phyloP scores from a whole-genome alignment of 1,140 invertebrate genomes.

The Mizuhopecten yessoensis region DNA sequence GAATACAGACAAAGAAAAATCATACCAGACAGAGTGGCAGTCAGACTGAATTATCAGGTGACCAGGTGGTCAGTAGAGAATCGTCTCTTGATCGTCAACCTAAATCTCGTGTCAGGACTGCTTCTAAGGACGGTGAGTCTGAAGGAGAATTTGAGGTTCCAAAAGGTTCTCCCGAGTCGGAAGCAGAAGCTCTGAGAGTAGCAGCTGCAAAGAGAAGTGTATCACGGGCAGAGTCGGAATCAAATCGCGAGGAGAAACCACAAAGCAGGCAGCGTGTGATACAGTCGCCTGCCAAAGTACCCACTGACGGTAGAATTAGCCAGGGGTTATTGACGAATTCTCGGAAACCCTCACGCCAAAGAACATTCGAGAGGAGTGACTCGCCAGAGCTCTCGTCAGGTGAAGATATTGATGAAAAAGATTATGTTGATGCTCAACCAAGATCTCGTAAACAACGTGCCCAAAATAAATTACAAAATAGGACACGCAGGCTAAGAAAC shows the following conservation, averaged over 20 bases:
- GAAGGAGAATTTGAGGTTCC: conserved; percentile 63
- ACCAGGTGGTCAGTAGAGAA: conserved; percentile 45
- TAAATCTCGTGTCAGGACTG: background rate
- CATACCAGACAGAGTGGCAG: background rate
- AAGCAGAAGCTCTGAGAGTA: conserved; percentile 50
- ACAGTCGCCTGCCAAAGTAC: conserved; percentile 49
- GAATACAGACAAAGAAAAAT: conserved; percentile 42
- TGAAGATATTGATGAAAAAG: conserved; percentile 33
- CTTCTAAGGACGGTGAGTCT: background rate
- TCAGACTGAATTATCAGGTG: background rate
- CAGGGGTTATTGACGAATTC: conserved; percentile 50
- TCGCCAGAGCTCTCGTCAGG: conserved; percentile 40
- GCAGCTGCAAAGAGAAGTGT: conserved; percentile 43
- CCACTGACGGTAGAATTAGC: conserved; percentile 53
- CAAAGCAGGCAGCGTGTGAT: background rate
- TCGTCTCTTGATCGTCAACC: background rate
- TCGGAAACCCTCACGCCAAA: conserved; percentile 6
- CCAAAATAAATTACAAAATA: conserved; percentile 36
- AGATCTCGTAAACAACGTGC: conserved; percentile 9
- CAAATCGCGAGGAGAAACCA: conserved; percentile 36
- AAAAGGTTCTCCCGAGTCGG: conserved; percentile 53
- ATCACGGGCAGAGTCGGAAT: conserved; percentile 44
- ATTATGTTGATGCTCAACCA: conserved; percentile 15
- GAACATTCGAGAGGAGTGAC: conserved; percentile 49
- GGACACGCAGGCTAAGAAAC: background rate